Evolutionary conservation across 2,797 vertebrate genomes (phyloP).

Genomic region (Diceros bicornis): DNA sequence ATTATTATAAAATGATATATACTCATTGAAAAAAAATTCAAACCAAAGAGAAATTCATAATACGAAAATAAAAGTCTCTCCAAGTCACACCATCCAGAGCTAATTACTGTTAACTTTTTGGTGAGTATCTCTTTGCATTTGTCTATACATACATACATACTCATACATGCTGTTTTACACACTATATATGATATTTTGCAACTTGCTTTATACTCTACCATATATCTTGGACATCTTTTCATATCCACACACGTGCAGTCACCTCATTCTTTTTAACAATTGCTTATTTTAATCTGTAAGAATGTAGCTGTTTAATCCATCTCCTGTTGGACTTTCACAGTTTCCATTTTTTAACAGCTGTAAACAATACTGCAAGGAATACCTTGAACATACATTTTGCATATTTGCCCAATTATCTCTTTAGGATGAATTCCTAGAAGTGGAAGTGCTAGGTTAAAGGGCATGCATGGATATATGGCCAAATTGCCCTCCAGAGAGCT

Average conservation of each 20-base stretch:
- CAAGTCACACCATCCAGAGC: background rate
- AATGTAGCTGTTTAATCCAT: background rate
- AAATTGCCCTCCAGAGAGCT: background rate
- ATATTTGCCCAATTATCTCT: background rate
- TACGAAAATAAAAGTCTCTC: background rate
- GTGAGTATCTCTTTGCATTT: background rate
- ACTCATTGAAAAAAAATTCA: background rate
- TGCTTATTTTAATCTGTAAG: constrained; percentile 44
- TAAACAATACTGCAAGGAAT: background rate
- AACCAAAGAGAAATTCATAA: constrained; percentile 50
- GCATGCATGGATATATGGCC: background rate
- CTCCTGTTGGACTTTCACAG: background rate
- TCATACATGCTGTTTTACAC: background rate
- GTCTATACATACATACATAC: background rate
- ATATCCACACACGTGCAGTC: background rate
- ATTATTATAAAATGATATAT: constrained; percentile 1
- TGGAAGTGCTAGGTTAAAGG: constrained; percentile 3
- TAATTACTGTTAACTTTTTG: background rate
- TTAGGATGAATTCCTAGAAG: background rate
- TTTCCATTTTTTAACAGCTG: background rate
- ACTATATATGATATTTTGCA: background rate
- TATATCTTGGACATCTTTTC: background rate
- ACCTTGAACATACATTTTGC: background rate
- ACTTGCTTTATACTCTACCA: background rate
- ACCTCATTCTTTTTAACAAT: background rate